Percentiles rank a stretch among this genome's conserved stretches.
These are phyloP conservation scores for Poicephalus gulielmi DNA, from an alignment of 2,113 vertebrate genomes.

Conservation along the genomic window DNA sequence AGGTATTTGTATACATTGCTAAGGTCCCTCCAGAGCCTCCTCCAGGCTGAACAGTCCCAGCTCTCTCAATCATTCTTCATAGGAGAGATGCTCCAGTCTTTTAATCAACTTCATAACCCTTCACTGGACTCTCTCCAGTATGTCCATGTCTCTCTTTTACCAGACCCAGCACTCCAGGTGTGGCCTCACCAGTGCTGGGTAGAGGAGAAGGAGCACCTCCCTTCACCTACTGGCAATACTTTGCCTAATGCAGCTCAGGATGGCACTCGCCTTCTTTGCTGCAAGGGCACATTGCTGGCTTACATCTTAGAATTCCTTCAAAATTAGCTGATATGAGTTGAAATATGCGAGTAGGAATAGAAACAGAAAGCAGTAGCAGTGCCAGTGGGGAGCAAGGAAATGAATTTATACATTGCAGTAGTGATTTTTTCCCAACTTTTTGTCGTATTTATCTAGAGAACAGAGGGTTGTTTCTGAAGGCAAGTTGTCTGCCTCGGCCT, in stretches of 20 bases:
- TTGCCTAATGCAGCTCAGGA: not conserved
- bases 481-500: not conserved
- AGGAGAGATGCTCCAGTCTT: not conserved
- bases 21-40: not conserved
- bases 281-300: not conserved
- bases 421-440: not conserved
- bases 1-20: not conserved
- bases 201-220: not conserved
- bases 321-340: not conserved
- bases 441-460: not conserved
- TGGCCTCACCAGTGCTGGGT: not conserved
- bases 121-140: not conserved
- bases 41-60: not conserved
- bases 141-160: not conserved
- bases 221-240: not conserved
- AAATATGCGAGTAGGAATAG: not conserved
- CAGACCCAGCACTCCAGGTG: not conserved
- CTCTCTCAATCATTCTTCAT: not conserved
- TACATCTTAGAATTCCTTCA: not conserved
- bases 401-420: not conserved
- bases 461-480: not conserved
- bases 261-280: not conserved
- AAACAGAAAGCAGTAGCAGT: not conserved
- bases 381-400: not conserved
- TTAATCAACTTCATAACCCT: not conserved